Conservation (phyloP, 2,797 vertebrate species). For the Amblyopsis hoosieri region DNA sequence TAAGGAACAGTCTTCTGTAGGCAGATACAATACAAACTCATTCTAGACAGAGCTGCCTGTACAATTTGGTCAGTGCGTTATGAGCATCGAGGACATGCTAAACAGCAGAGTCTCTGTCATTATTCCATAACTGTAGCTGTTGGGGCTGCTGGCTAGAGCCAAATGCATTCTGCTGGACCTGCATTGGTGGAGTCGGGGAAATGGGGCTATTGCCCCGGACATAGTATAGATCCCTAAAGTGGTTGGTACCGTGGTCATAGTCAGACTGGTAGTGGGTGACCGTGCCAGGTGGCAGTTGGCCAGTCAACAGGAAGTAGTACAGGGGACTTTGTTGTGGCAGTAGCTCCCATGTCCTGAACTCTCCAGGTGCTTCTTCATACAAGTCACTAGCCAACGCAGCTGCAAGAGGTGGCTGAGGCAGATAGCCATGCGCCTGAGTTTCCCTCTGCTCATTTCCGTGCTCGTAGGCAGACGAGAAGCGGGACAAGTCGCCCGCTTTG, state of each 20-base stretch:
- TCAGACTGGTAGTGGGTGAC: not conserved
- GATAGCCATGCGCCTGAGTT: not conserved
- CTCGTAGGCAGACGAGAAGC: not conserved
- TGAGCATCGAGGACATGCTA: too few species aligned
- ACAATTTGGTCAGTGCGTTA: too few species aligned
- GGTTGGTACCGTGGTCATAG: constrained; percentile 10
- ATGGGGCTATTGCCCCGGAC: not conserved
- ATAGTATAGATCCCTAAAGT: constrained; percentile 24
- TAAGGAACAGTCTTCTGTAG: too few species aligned
- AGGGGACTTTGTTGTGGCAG: not conserved
- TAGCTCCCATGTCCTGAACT: not conserved
- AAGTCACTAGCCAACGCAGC: too few species aligned
- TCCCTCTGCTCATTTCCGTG: constrained; percentile 24
- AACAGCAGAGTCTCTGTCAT: too few species aligned
- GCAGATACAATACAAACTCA: too few species aligned
- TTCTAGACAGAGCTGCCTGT: too few species aligned
- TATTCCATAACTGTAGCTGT: too few species aligned
- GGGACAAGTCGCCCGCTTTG: constrained; percentile 11
- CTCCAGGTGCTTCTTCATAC: not conserved
- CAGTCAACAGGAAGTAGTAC: constrained; percentile 24
- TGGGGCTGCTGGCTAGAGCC: not conserved
- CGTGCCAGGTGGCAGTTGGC: constrained; percentile 32
- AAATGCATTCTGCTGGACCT: not conserved
- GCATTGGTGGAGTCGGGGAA: not conserved
- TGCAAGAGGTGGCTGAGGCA: not conserved